A percentile compares a stretch with the other conserved stretches of the same genome.
These are phyloP conservation scores for Tachystola acroxantha DNA, from an alignment of 2,888 invertebrate genomes.

Conservation along the genomic window DNA sequence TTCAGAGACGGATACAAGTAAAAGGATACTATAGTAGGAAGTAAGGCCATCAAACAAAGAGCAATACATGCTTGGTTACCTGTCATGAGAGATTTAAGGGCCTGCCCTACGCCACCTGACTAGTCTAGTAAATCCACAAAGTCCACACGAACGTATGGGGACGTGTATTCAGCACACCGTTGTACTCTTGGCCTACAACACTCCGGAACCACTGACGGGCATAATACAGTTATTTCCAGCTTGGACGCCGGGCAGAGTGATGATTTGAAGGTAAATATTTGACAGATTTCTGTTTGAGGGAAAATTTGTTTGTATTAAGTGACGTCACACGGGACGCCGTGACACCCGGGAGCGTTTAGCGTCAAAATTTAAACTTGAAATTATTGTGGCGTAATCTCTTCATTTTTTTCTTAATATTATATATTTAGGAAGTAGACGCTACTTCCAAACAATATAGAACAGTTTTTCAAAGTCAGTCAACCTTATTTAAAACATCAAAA, in stretches of 20 bases:
- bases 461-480: no score
- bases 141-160: slow-evolving; percentile 32
- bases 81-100: slow-evolving; percentile 75
- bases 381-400: no score
- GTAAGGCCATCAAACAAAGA: slow-evolving; percentile 23
- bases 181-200: slow-evolving; percentile 70
- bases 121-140: slow-evolving; percentile 24
- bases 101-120: slow-evolving; percentile 77
- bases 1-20: no score
- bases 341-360: no score
- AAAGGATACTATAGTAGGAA: no score
- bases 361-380: no score
- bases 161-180: slow-evolving; percentile 58
- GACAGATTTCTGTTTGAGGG: slow-evolving; percentile 28
- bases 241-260: slow-evolving; percentile 22
- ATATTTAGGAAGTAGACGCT: no score
- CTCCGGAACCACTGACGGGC: slow-evolving; percentile 74
- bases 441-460: no score
- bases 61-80: slow-evolving; percentile 72
- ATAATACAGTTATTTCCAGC: slow-evolving; percentile 76
- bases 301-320: slow-evolving; percentile 24
- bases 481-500: no score
- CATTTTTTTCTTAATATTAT: no score
- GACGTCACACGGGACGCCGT: no score
- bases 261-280: slow-evolving; percentile 54